phyloP scores from a whole-genome alignment of 1,140 invertebrate genomes.

The Ylistrum balloti region DNA sequence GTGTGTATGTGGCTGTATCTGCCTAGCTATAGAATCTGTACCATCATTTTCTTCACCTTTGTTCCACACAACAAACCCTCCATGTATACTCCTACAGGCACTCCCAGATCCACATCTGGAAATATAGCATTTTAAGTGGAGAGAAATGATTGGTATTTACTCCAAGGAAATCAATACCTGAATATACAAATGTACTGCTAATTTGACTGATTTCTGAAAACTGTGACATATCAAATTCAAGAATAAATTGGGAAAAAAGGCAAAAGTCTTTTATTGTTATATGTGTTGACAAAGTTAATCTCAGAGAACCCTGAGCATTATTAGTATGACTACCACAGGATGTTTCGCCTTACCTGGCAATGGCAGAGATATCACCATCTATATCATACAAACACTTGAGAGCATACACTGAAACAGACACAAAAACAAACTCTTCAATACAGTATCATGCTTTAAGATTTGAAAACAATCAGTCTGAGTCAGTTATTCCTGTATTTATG shows the following conservation, averaged over 20 bases:
- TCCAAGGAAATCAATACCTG: no score
- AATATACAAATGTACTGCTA: no score
- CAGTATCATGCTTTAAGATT: no score
- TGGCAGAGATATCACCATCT: background rate
- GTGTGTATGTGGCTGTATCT: conserved; percentile 88
- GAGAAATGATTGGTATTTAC: no score
- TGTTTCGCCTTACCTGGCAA: background rate
- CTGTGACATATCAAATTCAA: no score
- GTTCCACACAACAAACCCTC: conserved; percentile 97
- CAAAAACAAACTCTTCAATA: no score
- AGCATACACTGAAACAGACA: background rate
- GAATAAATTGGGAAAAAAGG: no score
- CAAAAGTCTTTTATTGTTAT: no score
- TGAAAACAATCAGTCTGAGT: no score
- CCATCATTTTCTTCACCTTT: conserved; percentile 88
- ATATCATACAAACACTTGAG: background rate
- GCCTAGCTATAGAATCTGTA: conserved; percentile 89
- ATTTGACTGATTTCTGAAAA: no score
- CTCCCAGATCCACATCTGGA: conserved; percentile 93
- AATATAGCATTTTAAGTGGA: no score
- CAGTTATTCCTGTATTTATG: no score
- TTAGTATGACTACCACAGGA: background rate
- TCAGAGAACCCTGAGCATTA: background rate
- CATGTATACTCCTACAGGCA: conserved; percentile 96
- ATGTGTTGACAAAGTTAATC: background rate